Percentiles rank a stretch among this genome's conserved stretches.
Evolutionary conservation across 2,888 invertebrate genomes (phyloP).

Genomic region (Lepetodrilus schrolli): DNA sequence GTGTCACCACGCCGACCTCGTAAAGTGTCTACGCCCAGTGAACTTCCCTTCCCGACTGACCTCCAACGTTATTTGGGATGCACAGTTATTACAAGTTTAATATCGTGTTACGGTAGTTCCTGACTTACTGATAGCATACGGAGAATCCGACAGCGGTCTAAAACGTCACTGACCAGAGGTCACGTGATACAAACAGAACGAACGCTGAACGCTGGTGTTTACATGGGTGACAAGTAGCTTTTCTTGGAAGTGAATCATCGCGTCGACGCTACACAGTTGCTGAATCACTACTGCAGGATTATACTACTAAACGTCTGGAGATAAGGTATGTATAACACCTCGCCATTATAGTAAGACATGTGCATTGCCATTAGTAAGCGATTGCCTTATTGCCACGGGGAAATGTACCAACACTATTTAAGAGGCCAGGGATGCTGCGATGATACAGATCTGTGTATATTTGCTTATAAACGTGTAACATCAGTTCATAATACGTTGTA

Average conservation of each 20-base stretch:
- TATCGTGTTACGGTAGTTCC: too few relatives aligned
- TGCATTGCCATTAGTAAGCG: too few relatives aligned
- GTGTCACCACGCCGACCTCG: not conserved
- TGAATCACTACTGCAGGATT: not conserved
- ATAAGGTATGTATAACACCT: not conserved
- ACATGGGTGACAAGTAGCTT: not conserved
- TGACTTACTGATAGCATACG: not conserved
- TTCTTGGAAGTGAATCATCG: not conserved
- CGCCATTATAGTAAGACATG: not conserved
- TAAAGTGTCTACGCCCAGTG: not conserved
- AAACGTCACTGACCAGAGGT: constrained; percentile 6
- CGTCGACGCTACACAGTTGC: not conserved
- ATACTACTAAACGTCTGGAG: not conserved
- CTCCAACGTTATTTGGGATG: not conserved
- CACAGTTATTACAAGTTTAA: not conserved
- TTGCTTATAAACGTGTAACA: too few relatives aligned
- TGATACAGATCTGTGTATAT: too few relatives aligned
- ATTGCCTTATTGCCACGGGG: too few relatives aligned
- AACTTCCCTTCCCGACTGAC: not conserved
- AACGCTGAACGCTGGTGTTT: not conserved
- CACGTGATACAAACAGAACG: constrained; percentile 3
- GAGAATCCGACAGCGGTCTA: not conserved
- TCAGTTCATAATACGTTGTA: too few relatives aligned
- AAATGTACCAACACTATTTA: too few relatives aligned
- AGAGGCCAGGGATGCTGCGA: not conserved